phyloP scores from a whole-genome alignment of 2,113 vertebrate genomes.

The Anser cygnoides region DNA sequence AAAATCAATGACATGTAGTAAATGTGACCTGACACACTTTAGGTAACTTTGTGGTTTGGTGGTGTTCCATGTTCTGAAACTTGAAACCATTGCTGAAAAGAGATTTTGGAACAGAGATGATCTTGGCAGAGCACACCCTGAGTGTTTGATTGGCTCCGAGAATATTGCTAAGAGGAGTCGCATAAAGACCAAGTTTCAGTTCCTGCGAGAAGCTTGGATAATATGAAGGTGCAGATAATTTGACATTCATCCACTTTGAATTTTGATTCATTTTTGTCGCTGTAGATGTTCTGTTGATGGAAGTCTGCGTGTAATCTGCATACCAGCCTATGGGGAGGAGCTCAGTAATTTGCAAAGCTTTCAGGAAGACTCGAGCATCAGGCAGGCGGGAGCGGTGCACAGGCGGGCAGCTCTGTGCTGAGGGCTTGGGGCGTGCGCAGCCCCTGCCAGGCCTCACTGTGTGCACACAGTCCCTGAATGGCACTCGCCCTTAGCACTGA shows the following conservation, averaged over 20 bases:
- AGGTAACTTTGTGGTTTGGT: not conserved
- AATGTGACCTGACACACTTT: not conserved
- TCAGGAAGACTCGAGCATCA: not conserved
- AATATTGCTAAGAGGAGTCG: not conserved
- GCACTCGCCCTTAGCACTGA: not conserved
- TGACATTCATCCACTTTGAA: not conserved
- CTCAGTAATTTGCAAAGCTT: not conserved
- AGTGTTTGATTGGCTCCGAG: not conserved
- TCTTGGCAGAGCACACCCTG: not conserved
- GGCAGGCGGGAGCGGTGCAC: not conserved
- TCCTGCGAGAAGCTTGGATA: not conserved
- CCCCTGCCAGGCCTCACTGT: too few relatives aligned
- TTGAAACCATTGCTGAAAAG: not conserved
- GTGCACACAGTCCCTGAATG: not conserved
- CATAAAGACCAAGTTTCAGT: not conserved
- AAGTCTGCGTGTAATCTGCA: fast-evolving
- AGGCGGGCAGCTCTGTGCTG: not conserved
- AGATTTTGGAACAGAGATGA: not conserved
- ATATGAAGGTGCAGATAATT: not conserved
- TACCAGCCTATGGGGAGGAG: not conserved
- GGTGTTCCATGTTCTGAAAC: not conserved
- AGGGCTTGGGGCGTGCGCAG: too few relatives aligned
- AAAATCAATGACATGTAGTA: not conserved
- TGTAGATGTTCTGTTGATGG: not conserved
- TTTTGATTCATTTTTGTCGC: not conserved